These are phyloP conservation scores for Nipponia nippon DNA, from an alignment of 2,113 vertebrate species.

Conservation along the genomic window DNA sequence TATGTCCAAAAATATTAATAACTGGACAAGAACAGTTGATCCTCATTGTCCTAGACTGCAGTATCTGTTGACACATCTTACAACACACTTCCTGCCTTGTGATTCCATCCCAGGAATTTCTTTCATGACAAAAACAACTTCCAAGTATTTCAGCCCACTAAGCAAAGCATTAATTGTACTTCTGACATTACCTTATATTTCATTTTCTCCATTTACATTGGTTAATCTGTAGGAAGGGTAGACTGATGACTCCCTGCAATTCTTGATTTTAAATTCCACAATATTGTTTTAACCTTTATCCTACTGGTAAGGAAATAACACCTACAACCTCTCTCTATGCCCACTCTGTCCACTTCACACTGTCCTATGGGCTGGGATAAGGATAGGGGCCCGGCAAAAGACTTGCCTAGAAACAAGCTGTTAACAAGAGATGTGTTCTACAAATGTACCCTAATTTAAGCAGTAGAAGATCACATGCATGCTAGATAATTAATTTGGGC, in stretches of 20 bases:
- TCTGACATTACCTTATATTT: neutral
- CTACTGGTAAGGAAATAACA: neutral
- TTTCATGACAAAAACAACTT: neutral
- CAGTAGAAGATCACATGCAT: neutral
- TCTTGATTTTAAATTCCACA: neutral
- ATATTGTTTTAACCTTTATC: neutral
- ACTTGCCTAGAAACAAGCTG: neutral
- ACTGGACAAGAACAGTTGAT: neutral
- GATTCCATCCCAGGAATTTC: neutral
- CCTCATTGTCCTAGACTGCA: neutral
- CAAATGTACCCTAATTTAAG: neutral
- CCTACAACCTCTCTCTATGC: neutral
- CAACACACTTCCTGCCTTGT: neutral
- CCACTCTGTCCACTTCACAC: neutral
- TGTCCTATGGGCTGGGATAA: neutral
- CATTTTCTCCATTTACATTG: neutral
- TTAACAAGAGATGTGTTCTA: neutral
- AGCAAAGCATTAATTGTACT: neutral
- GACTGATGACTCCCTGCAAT: neutral
- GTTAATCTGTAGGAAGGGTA: neutral
- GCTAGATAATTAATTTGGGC: conserved; percentile 11
- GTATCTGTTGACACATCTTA: neutral
- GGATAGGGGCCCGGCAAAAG: neutral
- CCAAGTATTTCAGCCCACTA: neutral
- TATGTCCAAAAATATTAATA: neutral